Evolutionary conservation across 2,888 invertebrate species (phyloP), one percentile per base, ranked within the genome.

Genomic region (Magallana nippona): DNA sequence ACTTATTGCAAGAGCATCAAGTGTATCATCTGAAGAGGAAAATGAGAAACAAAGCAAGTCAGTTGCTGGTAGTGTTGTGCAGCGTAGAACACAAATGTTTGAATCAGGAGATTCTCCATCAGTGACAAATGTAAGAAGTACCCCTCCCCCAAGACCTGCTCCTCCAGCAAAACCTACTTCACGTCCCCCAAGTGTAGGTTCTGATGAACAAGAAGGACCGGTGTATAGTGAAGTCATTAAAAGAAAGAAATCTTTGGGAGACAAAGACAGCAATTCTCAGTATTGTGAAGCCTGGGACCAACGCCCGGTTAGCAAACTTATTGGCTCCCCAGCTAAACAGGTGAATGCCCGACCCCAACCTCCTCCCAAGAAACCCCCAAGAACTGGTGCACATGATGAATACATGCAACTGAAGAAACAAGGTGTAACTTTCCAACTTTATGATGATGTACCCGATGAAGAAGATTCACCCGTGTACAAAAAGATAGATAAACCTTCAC

Each of bases 351-450:
- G 44, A 19, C 58, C 44, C 27, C 81, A 44, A 44, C 44, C 78
- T 57, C 91, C 92, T 44, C 90, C 91, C 5, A 85, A 85, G 55
- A 91, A 91, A 85, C 92, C 92, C 5, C 91, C 90, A 27, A 82
- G 92, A 58, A 92, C 92, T 3, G 89, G 90, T 85, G 91, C 90
- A 60, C 92, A 92, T 84, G 92, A 92, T 88, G 88, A 90, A 58
- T 92, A 92, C 81, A 82, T 91, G 3, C 86, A 88, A 87, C 85
- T 87, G 8, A 91, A 91, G 86, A 55, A 71, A 55, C 27, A 63
- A 55, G 55, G 79, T 27, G 27, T 57, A 22, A 15, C 22, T 10
- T 22, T 19, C 32, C 77, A 78, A 55, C 27, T 78, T 15, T 84
- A 83, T 82, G 82, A 78, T 62, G 60, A 56, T 19, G 83, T 84